These are phyloP conservation scores for Mobula birostris DNA, from an alignment of 2,113 vertebrate species.

Conservation along the genomic window DNA sequence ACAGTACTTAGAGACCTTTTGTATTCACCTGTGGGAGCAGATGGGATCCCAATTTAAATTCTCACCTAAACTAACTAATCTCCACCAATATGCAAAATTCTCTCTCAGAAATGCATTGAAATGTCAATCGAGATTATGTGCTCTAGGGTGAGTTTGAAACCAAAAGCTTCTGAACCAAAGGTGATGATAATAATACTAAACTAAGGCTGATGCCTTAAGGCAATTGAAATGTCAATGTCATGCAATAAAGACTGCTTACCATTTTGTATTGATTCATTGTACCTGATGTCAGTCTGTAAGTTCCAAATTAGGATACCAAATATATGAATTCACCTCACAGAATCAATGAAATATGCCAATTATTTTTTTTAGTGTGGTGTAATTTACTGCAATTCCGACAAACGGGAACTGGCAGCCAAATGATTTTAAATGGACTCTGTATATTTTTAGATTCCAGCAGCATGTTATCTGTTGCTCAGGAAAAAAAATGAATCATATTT, in stretches of 20 bases:
- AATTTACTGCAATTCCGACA: background rate
- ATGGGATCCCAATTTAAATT: background rate
- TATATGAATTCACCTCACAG: background rate
- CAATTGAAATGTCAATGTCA: background rate
- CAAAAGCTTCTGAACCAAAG: background rate
- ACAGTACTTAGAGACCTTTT: background rate
- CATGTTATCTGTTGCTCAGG: background rate
- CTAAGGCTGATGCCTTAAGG: background rate
- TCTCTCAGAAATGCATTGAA: background rate
- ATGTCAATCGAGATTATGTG: background rate
- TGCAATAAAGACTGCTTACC: background rate
- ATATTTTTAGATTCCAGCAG: background rate
- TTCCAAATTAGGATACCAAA: background rate
- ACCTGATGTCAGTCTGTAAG: background rate
- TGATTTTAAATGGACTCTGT: background rate
- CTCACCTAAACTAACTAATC: background rate
- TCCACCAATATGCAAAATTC: background rate
- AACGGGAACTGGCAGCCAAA: background rate
- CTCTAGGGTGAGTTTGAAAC: background rate
- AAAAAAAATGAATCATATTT: background rate
- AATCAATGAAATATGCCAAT: background rate
- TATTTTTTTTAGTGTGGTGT: background rate
- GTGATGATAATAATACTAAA: background rate
- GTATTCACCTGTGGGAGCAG: background rate
- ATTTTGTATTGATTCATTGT: conserved; percentile 12